Conservation (phyloP, 2,888 invertebrate species). For the Andrena dorsata region DNA sequence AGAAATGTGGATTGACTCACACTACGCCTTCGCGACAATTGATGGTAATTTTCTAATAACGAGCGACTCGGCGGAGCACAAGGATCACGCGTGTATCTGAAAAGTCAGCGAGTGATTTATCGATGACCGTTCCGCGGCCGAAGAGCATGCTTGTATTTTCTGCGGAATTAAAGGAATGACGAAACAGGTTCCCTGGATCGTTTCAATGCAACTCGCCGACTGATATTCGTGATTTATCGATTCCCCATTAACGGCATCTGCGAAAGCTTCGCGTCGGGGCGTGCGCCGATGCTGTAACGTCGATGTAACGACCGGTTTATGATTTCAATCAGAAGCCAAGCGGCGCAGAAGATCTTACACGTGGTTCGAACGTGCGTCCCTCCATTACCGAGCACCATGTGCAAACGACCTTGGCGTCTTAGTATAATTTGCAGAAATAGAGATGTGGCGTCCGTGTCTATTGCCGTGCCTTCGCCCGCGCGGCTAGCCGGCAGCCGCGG, state of each 20-base stretch:
- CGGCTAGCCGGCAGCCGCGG: conserved; percentile 44
- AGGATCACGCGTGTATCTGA: too few species aligned
- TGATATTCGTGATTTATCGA: neutral
- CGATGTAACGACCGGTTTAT: conserved; percentile 64
- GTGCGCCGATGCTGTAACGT: conserved; percentile 7
- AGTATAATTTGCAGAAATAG: conserved; percentile 60
- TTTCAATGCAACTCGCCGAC: neutral
- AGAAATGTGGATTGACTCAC: conserved; percentile 39
- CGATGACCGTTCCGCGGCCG: neutral
- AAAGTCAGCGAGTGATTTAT: neutral
- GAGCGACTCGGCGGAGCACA: neutral
- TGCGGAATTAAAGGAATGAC: conserved; percentile 6
- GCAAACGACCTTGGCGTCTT: conserved; percentile 61
- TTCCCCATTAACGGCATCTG: neutral
- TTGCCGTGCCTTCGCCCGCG: conserved; percentile 43
- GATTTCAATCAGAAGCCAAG: conserved; percentile 63
- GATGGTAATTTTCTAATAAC: conserved; percentile 28
- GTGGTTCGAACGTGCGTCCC: conserved; percentile 60
- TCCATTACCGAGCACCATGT: conserved; percentile 45
- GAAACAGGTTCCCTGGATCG: neutral
- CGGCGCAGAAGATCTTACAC: conserved; percentile 64
- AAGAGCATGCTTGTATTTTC: neutral
- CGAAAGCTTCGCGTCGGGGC: conserved; percentile 3
- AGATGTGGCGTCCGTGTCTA: conserved; percentile 51
- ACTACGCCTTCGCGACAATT: neutral